These are phyloP conservation scores for Plutomurus gul DNA, from an alignment of 1,140 invertebrate genomes.

Conservation along the genomic window DNA sequence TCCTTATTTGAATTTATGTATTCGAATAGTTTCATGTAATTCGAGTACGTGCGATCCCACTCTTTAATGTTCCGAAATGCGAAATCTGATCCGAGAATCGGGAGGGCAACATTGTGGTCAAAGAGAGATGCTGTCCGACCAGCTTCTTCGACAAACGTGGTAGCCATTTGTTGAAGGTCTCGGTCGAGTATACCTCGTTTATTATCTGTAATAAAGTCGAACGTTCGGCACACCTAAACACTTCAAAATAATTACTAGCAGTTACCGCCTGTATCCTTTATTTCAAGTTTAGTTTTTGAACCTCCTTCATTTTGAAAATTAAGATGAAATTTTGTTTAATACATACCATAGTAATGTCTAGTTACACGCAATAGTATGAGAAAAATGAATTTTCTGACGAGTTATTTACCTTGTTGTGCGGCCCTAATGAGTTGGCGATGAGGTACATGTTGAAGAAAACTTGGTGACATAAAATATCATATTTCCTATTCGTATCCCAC, in stretches of 20 bases:
- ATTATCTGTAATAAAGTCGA: no score
- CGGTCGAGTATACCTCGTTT: no score
- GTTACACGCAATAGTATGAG: no score
- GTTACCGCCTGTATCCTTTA: no score
- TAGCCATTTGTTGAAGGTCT: background rate
- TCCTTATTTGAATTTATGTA: constrained; percentile 14
- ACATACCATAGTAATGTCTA: no score
- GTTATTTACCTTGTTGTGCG: constrained; percentile 28
- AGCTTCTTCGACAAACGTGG: background rate
- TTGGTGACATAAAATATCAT: constrained; percentile 79
- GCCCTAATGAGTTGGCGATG: constrained; percentile 85
- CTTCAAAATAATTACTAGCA: no score
- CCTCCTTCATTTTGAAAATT: no score
- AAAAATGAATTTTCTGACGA: background rate
- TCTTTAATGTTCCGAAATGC: background rate
- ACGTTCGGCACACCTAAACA: no score
- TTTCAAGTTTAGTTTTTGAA: no score
- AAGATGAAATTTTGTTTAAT: no score
- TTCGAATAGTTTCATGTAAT: constrained; percentile 28
- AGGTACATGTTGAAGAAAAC: constrained; percentile 94
- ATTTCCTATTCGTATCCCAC: constrained; percentile 69
- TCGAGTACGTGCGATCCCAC: background rate
- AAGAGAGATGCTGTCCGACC: background rate
- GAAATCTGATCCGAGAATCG: constrained; percentile 8
- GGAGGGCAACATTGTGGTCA: background rate